Conservation (phyloP, 2,888 invertebrate species). For the Thysanoteuthis rhombus region DNA sequence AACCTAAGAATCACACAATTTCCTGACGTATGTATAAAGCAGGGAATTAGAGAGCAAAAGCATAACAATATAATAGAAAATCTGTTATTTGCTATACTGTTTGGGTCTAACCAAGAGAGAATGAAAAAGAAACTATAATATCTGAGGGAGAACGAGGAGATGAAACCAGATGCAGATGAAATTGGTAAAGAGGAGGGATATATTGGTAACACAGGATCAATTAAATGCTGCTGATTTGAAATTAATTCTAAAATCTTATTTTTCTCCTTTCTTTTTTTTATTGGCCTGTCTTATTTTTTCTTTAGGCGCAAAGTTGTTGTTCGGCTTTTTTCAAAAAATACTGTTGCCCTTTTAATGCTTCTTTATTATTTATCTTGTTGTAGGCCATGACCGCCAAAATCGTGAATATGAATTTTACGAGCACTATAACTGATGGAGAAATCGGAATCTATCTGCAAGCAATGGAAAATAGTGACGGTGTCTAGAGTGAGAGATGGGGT, state of each 20-base stretch:
- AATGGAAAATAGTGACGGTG: background rate
- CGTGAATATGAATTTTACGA: background rate
- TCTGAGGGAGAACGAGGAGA: background rate
- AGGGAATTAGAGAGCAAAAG: too few species aligned
- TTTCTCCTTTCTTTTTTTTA: background rate
- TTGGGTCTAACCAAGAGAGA: too few species aligned
- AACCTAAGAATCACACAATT: too few species aligned
- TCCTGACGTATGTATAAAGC: too few species aligned
- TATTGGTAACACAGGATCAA: background rate
- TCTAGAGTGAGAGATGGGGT: background rate
- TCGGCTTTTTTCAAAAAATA: background rate
- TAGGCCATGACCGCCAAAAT: background rate
- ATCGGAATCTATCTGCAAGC: background rate
- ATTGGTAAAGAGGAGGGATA: background rate
- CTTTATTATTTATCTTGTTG: background rate
- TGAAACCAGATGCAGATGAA: background rate
- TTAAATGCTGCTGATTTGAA: background rate
- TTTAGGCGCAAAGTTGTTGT: background rate
- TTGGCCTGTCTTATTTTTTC: background rate
- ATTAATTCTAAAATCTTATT: background rate
- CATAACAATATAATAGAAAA: too few species aligned
- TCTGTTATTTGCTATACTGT: too few species aligned
- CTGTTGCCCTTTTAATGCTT: background rate
- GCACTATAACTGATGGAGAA: background rate
- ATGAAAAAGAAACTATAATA: too few species aligned